phyloP scores from a whole-genome alignment of 2,797 vertebrate species.

The Phoebastria nigripes region DNA sequence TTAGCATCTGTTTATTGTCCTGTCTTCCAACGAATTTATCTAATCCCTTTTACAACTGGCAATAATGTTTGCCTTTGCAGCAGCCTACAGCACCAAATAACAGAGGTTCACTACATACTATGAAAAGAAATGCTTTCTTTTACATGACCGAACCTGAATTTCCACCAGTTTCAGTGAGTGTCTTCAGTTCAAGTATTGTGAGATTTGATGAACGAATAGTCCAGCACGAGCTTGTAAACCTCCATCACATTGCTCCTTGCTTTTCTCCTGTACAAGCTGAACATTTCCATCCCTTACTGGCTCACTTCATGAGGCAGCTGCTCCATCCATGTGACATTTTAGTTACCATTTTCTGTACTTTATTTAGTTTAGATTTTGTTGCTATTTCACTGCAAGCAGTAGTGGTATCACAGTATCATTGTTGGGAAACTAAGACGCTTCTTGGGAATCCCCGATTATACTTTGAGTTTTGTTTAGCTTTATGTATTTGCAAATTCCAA shows the following conservation, averaged over 20 bases:
- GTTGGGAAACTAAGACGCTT: not conserved
- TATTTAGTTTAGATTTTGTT: not conserved
- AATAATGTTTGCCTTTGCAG: not conserved
- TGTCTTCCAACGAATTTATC: not conserved
- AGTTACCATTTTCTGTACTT: not conserved
- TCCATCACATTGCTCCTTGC: not conserved
- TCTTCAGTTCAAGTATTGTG: not conserved
- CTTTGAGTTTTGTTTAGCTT: not conserved
- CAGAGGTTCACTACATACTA: not conserved
- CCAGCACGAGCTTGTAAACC: not conserved
- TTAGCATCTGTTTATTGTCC: not conserved
- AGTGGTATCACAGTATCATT: not conserved
- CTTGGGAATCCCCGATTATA: not conserved
- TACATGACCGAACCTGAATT: not conserved
- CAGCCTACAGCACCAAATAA: not conserved
- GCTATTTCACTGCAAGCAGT: not conserved
- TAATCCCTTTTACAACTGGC: not conserved
- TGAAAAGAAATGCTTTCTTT: not conserved
- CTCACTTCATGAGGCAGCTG: not conserved
- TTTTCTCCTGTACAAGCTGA: not conserved
- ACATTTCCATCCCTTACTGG: not conserved
- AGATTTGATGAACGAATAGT: not conserved
- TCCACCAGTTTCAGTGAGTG: not conserved
- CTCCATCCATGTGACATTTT: not conserved
- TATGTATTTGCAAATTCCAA: not conserved